Conservation (phyloP, 2,113 vertebrate genomes). For the Xiphophorus hellerii region DNA sequence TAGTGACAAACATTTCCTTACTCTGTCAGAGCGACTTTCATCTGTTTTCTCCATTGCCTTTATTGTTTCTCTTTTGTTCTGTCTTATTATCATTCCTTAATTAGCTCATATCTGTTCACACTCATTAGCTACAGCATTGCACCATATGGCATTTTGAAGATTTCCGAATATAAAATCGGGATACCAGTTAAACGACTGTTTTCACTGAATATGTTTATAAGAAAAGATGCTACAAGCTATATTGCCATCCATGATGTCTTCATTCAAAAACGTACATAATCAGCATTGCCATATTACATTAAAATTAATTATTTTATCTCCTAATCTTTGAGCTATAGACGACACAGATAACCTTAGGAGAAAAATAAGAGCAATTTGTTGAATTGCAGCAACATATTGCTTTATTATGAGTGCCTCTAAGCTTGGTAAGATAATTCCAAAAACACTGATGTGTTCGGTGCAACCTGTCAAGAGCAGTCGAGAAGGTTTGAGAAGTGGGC, state of each 20-base stretch:
- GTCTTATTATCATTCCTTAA: constrained; percentile 31
- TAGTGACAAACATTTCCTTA: not conserved
- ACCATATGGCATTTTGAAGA: constrained; percentile 53
- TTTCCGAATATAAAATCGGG: constrained; percentile 43
- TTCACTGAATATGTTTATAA: constrained; percentile 23
- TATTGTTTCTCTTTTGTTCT: constrained; percentile 3
- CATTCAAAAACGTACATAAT: constrained; percentile 13
- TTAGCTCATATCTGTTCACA: constrained; percentile 51
- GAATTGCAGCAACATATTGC: not conserved
- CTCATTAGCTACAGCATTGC: constrained; percentile 45
- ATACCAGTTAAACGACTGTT: constrained; percentile 3
- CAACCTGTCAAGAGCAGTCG: constrained; percentile 62
- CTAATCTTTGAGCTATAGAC: too few relatives aligned
- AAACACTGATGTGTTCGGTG: constrained; percentile 45
- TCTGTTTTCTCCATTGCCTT: not conserved
- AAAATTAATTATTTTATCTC: not conserved
- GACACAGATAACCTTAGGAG: not conserved
- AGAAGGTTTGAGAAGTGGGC: constrained; percentile 63
- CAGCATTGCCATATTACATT: not conserved
- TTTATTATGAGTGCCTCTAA: constrained; percentile 18
- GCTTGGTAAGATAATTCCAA: constrained; percentile 31
- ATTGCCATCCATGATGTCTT: not conserved
- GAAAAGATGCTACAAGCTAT: not conserved
- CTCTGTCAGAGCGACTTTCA: not conserved
- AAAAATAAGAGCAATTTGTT: not conserved